phyloP scores from a whole-genome alignment of 2,113 vertebrate genomes.

The Nannobrachium achirus region DNA sequence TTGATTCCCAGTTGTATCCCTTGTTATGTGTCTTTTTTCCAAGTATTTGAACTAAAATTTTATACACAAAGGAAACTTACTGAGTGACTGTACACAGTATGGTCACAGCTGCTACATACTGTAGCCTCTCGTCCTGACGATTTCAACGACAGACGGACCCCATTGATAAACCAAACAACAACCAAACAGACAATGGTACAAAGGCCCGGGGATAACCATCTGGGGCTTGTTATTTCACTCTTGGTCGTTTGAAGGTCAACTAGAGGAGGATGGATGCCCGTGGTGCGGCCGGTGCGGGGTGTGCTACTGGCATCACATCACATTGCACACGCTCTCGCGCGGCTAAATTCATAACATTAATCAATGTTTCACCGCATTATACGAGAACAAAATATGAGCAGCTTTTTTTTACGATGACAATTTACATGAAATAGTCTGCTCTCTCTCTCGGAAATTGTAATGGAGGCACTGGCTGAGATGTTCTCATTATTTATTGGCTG shows the following conservation, averaged over 20 bases:
- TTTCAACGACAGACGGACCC: no score
- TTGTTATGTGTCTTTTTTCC: no score
- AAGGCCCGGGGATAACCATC: conserved; percentile 7
- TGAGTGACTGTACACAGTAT: no score
- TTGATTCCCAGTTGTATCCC: no score
- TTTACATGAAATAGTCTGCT: background rate
- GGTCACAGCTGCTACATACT: no score
- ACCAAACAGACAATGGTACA: background rate
- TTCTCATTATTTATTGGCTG: conserved; percentile 7
- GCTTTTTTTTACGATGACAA: background rate
- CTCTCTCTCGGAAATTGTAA: background rate
- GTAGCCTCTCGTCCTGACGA: no score
- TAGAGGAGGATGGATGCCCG: background rate
- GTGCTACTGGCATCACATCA: background rate
- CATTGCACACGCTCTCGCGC: background rate
- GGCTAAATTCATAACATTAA: no score
- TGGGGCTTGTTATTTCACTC: conserved; percentile 1
- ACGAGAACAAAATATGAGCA: background rate
- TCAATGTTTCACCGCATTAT: background rate
- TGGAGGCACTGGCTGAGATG: conserved; percentile 1
- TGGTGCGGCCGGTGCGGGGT: background rate
- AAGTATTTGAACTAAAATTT: no score
- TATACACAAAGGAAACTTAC: no score
- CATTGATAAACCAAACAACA: background rate
- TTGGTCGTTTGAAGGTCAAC: conserved; percentile 1